Percentiles rank a stretch among this genome's conserved stretches.
These are phyloP conservation scores for Pheosia tremula DNA, from an alignment of 2,888 invertebrate genomes.

Conservation along the genomic window DNA sequence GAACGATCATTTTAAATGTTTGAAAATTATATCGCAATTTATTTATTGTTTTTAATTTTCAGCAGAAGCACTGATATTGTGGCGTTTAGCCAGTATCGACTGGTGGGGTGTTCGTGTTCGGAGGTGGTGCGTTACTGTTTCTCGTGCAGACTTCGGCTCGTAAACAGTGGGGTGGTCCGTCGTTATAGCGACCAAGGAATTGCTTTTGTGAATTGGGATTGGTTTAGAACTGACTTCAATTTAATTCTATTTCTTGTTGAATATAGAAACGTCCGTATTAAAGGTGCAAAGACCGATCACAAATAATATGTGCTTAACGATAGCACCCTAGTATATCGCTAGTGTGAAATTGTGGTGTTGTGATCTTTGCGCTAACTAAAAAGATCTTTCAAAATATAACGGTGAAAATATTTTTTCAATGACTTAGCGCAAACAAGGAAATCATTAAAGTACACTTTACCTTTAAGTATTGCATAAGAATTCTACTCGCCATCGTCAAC, in stretches of 20 bases:
- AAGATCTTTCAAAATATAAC: too few relatives aligned
- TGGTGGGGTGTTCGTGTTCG: slow-evolving; percentile 70
- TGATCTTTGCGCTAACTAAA: too few relatives aligned
- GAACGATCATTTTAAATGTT: slow-evolving; percentile 17
- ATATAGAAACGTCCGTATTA: too few relatives aligned
- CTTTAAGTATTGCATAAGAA: background rate
- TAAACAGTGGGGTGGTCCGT: slow-evolving; percentile 83
- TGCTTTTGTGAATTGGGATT: slow-evolving; percentile 65
- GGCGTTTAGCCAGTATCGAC: slow-evolving; percentile 35
- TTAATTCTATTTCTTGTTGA: slow-evolving; percentile 12
- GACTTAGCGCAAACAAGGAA: too few relatives aligned
- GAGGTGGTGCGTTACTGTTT: slow-evolving; percentile 82
- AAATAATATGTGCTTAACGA: too few relatives aligned
- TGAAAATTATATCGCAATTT: slow-evolving; percentile 29
- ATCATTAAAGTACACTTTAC: background rate
- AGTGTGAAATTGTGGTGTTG: too few relatives aligned
- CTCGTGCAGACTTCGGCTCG: slow-evolving; percentile 80
- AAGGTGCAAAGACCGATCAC: too few relatives aligned
- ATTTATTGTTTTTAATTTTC: slow-evolving; percentile 24
- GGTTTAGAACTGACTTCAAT: slow-evolving; percentile 63
- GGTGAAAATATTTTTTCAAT: too few relatives aligned
- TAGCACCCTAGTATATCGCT: too few relatives aligned
- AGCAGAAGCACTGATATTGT: slow-evolving; percentile 21
- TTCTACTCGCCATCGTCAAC: background rate
- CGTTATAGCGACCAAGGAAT: slow-evolving; percentile 84